phyloP scores from a whole-genome alignment of 2,113 vertebrate genomes.

The Mesocricetus auratus region DNA sequence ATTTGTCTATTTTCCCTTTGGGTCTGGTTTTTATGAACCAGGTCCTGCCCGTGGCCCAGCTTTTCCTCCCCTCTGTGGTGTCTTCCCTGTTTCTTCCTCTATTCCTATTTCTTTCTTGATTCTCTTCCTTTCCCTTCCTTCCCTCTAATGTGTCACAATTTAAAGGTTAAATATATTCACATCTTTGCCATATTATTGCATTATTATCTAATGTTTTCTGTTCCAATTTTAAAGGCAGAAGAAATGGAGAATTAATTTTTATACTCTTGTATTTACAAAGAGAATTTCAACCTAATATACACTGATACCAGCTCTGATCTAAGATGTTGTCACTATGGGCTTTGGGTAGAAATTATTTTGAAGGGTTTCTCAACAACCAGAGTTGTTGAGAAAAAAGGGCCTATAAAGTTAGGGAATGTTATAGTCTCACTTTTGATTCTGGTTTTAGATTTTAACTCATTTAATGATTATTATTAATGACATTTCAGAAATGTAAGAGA shows the following conservation, averaged over 20 bases:
- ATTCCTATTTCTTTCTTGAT: not conserved
- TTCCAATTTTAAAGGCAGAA: conserved; percentile 50
- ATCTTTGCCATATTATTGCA: not conserved
- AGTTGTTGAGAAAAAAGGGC: not conserved
- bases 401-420: not conserved
- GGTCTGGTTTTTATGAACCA: not conserved
- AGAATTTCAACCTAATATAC: not conserved
- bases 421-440: conserved; percentile 52
- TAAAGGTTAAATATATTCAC: conserved; percentile 33
- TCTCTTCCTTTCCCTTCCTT: not conserved
- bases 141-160: conserved; percentile 20
- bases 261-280: not conserved
- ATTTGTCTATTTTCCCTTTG: not conserved
- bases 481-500: conserved; percentile 23
- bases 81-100: not conserved
- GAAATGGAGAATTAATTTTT: conserved; percentile 35
- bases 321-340: not conserved
- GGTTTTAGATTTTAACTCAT: conserved; percentile 23
- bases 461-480: not conserved
- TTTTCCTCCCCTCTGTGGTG: not conserved
- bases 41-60: not conserved
- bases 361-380: not conserved
- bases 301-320: not conserved
- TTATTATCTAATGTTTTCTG: conserved; percentile 14
- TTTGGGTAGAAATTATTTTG: not conserved